These are phyloP conservation scores for Varroa destructor DNA, from an alignment of 1,140 invertebrate genomes.

Conservation along the genomic window DNA sequence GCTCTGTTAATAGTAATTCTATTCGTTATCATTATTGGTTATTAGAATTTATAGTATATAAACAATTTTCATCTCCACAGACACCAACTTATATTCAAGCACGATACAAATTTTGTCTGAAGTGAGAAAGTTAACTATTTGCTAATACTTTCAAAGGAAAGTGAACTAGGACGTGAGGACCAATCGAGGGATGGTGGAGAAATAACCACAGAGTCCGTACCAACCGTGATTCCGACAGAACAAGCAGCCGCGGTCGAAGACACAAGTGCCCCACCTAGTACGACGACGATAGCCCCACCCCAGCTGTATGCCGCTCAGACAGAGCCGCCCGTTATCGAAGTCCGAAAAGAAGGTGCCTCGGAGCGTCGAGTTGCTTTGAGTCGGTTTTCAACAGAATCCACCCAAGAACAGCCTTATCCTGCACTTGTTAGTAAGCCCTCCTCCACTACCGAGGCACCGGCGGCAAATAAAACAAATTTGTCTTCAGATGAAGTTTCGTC, in stretches of 20 bases:
- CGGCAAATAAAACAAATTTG: not conserved
- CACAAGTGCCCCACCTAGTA: not conserved
- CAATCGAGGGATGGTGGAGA: too few species aligned
- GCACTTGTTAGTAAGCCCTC: slow-evolving; percentile 6
- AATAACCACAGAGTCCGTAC: too few species aligned
- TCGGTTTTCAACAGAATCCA: slow-evolving; percentile 12
- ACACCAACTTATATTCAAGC: too few species aligned
- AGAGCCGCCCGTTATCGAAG: slow-evolving; percentile 5
- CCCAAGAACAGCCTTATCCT: not conserved
- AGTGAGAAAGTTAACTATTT: too few species aligned
- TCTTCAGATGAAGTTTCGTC: not conserved
- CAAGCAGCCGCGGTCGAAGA: not conserved
- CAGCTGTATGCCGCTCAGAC: slow-evolving; percentile 23
- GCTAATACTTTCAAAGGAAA: too few species aligned
- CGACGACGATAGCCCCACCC: slow-evolving; percentile 7
- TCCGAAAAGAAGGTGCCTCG: not conserved
- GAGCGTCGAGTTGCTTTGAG: slow-evolving; percentile 11
- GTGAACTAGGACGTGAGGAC: too few species aligned
- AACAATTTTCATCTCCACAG: too few species aligned
- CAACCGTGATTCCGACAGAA: too few species aligned
- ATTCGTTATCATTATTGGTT: too few species aligned
- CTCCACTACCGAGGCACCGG: not conserved
- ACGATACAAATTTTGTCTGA: too few species aligned
- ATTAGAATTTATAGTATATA: too few species aligned
- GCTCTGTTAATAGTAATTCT: too few species aligned